Base-by-base conservation (phyloP, 2,888 invertebrate genomes). In the Anthrax anthrax region DNA sequence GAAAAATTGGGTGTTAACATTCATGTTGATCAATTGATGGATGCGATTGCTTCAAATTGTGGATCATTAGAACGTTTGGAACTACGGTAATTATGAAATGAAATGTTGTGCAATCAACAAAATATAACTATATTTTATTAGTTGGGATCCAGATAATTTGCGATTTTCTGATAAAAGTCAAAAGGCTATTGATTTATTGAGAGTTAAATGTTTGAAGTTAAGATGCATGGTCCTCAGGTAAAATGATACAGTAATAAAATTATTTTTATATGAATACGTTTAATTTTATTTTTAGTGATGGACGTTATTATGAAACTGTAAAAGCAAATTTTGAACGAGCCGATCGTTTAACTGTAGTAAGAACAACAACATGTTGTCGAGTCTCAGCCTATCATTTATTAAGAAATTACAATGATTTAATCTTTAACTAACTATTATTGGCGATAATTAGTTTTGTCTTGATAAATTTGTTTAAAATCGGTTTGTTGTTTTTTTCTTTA, bases 281-380 rank as follows among this genome's bases (percentile, higher is more conserved):
- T 14, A n/a, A 36, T 16, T 14, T 16, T 5, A 12, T 36, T 36
- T 36, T 36, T 12, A 90, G 95, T 62, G 98, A 99, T 66, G 98
- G 98, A 1, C 86, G 97, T 49, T 99, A 99, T 70, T 99, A 96
- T 65, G 98, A 98, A 71, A 86, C 97, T 55, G 96, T 96, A 34
- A 95, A 97, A 68, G 97, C 97, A 0, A 99, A 99, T 71, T 99
- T 97, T 68, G 97, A 98, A 70, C 78, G 98, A 58, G 97, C 98
- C 1, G 98, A 97, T 70, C 78, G 98, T 54, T 80, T 81, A 56
- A 96, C 96, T 0, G 96, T 98, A 12, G 97, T 99, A 0, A 75
- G 98, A 47, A 95, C 97, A 3, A 88, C 92, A 4, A 97, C 94
- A 51, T 96, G 91, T 71, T 97, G 95, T 66, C 76, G 86, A 51